Conservation (phyloP, 2,888 invertebrate genomes). For the Lingula anatina region DNA sequence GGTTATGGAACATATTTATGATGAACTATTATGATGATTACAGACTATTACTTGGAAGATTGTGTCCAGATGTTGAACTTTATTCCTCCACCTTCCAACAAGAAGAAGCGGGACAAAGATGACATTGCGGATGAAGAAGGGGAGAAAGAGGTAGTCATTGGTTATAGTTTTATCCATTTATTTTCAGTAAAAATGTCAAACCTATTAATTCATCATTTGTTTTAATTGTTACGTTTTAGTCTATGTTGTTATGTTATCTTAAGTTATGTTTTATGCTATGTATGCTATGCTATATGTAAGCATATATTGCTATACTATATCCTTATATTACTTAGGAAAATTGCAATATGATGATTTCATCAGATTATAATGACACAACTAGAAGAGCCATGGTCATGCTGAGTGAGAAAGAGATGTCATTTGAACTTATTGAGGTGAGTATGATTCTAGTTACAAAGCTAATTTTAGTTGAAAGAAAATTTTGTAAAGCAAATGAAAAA, state of each 20-base stretch:
- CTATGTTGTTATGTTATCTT: neutral
- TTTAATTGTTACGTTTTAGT: no score
- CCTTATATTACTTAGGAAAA: conserved; percentile 43
- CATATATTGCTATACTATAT: neutral
- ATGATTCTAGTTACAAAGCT: no score
- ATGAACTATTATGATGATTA: conserved; percentile 4
- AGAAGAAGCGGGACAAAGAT: conserved; percentile 60
- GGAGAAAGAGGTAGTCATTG: conserved; percentile 52
- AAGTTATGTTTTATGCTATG: neutral
- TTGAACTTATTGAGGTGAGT: conserved; percentile 77
- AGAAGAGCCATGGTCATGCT: conserved; percentile 68
- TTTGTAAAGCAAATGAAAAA: no score
- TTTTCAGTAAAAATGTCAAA: no score
- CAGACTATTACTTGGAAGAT: conserved; percentile 90
- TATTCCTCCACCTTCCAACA: conserved; percentile 69
- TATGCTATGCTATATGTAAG: neutral
- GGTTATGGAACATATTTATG: no score
- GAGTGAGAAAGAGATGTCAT: conserved; percentile 86
- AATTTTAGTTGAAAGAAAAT: no score
- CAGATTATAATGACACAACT: conserved; percentile 57
- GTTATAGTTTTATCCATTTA: no score
- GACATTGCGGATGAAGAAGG: conserved; percentile 56
- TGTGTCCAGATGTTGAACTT: conserved; percentile 82
- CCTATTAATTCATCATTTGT: neutral
- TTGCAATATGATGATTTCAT: conserved; percentile 61